Evolutionary conservation across 1,140 invertebrate species (phyloP).

Genomic region (Meloidogyne exigua): DNA sequence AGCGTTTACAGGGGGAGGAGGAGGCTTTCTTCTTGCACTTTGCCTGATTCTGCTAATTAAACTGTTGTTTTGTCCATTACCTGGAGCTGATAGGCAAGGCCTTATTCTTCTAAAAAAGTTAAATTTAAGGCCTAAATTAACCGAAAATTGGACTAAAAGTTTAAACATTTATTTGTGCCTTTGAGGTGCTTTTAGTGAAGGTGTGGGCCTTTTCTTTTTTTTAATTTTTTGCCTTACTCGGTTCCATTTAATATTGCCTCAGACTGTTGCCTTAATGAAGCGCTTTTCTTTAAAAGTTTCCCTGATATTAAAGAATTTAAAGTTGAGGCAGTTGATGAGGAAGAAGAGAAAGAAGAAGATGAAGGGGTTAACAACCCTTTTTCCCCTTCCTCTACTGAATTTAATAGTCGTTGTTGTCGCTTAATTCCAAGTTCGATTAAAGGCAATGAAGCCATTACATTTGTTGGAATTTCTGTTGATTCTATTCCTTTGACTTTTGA

Average conservation of each 20-base stretch:
- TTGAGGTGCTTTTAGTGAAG: no score
- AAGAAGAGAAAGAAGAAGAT: background rate
- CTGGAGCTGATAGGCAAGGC: background rate
- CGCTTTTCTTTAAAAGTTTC: background rate
- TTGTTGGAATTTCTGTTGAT: background rate
- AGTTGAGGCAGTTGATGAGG: background rate
- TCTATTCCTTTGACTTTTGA: background rate
- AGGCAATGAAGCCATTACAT: background rate
- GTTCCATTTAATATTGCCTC: background rate
- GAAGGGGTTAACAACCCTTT: background rate
- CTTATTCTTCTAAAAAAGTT: slow-evolving; percentile 15
- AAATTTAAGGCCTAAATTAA: no score
- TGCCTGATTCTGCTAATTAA: slow-evolving; percentile 53
- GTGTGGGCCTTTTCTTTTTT: no score
- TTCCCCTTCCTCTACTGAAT: background rate
- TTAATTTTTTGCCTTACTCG: background rate
- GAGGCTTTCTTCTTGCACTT: slow-evolving; percentile 51
- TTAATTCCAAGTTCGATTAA: background rate
- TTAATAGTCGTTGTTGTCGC: background rate
- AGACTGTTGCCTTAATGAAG: background rate
- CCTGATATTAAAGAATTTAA: background rate
- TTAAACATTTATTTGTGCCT: background rate
- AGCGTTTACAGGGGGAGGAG: slow-evolving; percentile 17
- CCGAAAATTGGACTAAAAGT: no score
- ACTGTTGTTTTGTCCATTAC: slow-evolving; percentile 32